Base-by-base conservation (phyloP, 2,797 vertebrate species). In the Enteromius treurensis region DNA sequence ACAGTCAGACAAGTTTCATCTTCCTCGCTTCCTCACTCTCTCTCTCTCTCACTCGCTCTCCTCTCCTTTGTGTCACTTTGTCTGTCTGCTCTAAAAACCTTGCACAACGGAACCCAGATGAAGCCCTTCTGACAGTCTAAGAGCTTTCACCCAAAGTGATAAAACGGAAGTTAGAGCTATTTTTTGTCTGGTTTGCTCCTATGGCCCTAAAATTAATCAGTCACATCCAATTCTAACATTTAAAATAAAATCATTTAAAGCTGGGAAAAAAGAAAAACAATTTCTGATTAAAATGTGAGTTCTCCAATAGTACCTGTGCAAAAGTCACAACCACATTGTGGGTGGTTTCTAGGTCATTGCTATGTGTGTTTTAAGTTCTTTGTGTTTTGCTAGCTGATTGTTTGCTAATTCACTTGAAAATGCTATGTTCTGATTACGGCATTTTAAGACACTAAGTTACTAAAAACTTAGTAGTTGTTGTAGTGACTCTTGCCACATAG, bases 11-110 rank as follows among this genome's bases (percentile, higher is more conserved):
- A 51, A 47, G 69, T 81, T 64, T 49, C 53, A 73, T 62, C 19
- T 15, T 3, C 26, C 51, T 62, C 37, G 2, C 34, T 81, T 29
- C 67, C 67, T 3, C 62, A 5, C 17, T 53, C 3, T 71, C 51
- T 55, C 17, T 53, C 3, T 71, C 51, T 55, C 40, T 3, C 40
- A 5, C 29, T 49, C 37, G 29, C 8, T 32, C 40, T 51, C 32
- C 11, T 51, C 51, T 70, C 47, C 29, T n/a, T 40, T 29, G 14
- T 62, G 32, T 26, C 49, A 29, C 29, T 70, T 26, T 49, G 15
- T 77, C 32, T 49, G 40, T 69, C 74, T 73, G 10, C 68, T 53
- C 29, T 51, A 65, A 75, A 67, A 64, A 49, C 17, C 40, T 49
- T 47, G 19, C 45, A 21, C 32, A 65, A 49, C 13, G 0, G 3